phyloP scores from a whole-genome alignment of 1,140 invertebrate genomes.

The Drosophila bocqueti region DNA sequence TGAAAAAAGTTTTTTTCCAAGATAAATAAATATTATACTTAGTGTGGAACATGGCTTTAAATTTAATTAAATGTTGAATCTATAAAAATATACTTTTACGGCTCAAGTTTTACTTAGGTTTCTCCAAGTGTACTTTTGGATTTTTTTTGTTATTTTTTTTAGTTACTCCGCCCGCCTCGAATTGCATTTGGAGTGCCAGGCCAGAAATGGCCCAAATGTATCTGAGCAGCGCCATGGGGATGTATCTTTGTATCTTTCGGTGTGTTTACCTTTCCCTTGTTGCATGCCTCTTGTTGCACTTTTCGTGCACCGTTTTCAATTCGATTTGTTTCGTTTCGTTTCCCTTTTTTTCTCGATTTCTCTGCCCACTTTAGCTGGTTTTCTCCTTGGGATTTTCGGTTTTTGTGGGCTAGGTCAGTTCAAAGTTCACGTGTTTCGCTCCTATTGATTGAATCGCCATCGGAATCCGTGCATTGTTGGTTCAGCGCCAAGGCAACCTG shows the following conservation, averaged over 20 bases:
- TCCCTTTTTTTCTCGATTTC: slow-evolving; percentile 32
- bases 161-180: slow-evolving; percentile 41
- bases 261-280: slow-evolving; percentile 68
- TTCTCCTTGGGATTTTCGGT: slow-evolving; percentile 16
- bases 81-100: too few relatives aligned
- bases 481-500: slow-evolving; percentile 60
- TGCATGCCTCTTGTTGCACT: slow-evolving; percentile 66
- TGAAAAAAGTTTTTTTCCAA: background rate
- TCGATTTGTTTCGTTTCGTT: slow-evolving; percentile 33
- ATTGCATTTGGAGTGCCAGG: slow-evolving; percentile 43
- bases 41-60: too few relatives aligned
- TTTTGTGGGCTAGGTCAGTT: slow-evolving; percentile 65
- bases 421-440: slow-evolving; percentile 63
- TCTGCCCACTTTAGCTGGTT: slow-evolving; percentile 16
- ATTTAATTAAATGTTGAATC: too few relatives aligned
- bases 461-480: slow-evolving; percentile 43
- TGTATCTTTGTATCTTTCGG: slow-evolving; percentile 38
- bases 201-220: slow-evolving; percentile 37
- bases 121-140: background rate
- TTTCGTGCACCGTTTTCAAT: slow-evolving; percentile 49
- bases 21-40: too few relatives aligned
- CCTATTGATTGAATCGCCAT: slow-evolving; percentile 55
- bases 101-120: background rate
- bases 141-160: background rate
- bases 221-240: slow-evolving; percentile 31